phyloP scores from a whole-genome alignment of 2,113 vertebrate species.

The Elanoides forficatus region DNA sequence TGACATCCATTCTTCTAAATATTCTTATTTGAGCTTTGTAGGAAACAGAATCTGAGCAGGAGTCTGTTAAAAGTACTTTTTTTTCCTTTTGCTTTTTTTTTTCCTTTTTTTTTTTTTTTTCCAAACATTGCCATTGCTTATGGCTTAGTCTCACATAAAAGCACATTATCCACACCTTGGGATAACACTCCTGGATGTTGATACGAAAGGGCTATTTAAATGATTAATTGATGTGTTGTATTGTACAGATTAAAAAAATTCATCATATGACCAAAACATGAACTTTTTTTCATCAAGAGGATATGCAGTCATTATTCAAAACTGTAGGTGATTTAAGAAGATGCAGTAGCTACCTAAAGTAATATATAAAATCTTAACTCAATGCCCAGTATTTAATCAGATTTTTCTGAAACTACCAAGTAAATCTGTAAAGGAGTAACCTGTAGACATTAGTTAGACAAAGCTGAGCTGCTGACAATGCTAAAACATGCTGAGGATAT shows the following conservation, averaged over 20 bases:
- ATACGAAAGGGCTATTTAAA: background rate
- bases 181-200: background rate
- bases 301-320: constrained; percentile 16
- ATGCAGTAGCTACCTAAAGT: background rate
- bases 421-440: background rate
- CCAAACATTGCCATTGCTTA: background rate
- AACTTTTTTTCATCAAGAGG: background rate
- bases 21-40: background rate
- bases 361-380: background rate
- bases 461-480: background rate
- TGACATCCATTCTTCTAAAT: background rate
- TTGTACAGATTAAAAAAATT: constrained; percentile 41
- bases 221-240: constrained; percentile 29
- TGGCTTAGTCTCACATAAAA: background rate
- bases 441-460: background rate
- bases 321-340: background rate
- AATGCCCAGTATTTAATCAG: background rate
- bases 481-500: background rate
- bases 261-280: background rate
- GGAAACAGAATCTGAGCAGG: background rate
- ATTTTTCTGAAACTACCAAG: background rate
- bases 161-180: background rate
- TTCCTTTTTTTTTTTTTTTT: fast-evolving
- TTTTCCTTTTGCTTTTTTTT: too few relatives aligned
- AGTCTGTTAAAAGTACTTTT: background rate